phyloP scores from a whole-genome alignment of 2,888 invertebrate genomes.

The Taenaris catops region DNA sequence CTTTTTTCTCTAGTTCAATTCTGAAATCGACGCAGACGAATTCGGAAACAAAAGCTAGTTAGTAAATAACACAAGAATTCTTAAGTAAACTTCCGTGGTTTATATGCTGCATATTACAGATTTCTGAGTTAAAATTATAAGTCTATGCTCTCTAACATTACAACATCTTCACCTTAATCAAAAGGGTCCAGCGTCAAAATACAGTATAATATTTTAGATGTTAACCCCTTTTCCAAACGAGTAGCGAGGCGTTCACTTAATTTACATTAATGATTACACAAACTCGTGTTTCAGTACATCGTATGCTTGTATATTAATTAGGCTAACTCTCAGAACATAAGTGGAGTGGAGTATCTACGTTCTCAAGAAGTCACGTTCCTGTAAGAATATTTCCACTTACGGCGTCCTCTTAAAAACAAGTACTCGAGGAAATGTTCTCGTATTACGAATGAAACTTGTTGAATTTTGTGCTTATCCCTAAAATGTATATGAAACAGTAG shows the following conservation, averaged over 20 bases:
- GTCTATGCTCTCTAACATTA: no score
- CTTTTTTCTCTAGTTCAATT: no score
- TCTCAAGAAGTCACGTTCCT: slow-evolving; percentile 14
- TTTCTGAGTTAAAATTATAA: no score
- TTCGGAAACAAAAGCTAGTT: no score
- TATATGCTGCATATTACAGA: no score
- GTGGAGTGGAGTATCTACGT: slow-evolving; percentile 8
- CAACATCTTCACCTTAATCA: not conserved
- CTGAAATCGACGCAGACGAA: no score
- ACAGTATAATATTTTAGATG: no score
- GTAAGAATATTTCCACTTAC: slow-evolving; percentile 4
- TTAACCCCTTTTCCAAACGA: not conserved
- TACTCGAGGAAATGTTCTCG: slow-evolving; percentile 1
- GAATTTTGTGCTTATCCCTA: not conserved
- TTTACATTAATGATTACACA: no score
- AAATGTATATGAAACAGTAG: not conserved
- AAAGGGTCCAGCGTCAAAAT: no score
- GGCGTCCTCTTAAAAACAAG: slow-evolving; percentile 8
- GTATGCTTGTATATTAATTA: slow-evolving; percentile 11
- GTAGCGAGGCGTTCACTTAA: not conserved
- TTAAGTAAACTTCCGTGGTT: no score
- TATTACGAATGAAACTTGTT: not conserved
- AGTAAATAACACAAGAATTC: no score
- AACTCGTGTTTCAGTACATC: not conserved
- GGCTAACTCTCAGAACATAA: slow-evolving; percentile 10